phyloP scores from a whole-genome alignment of 2,113 vertebrate species.

The Eubucco bourcierii region DNA sequence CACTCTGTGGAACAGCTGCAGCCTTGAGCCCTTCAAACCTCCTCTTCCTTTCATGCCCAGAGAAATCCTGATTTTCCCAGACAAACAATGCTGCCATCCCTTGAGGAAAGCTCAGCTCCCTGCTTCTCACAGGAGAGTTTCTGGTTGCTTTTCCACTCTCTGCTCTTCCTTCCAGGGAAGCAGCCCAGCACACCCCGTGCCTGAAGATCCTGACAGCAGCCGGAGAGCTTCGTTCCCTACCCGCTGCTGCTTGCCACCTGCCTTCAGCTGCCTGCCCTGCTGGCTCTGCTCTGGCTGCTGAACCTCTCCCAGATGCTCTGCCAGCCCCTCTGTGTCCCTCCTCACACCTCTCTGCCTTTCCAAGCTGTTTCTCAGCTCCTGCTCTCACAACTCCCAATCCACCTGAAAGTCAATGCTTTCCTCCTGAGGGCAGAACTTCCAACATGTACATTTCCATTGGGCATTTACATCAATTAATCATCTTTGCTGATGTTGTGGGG shows the following conservation, averaged over 20 bases:
- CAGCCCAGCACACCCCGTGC: slow-evolving; percentile 16
- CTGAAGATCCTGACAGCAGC: neutral
- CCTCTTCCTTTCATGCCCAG: slow-evolving; percentile 33
- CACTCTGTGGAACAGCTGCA: slow-evolving; percentile 12
- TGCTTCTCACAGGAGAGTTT: neutral
- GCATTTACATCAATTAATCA: slow-evolving; percentile 39
- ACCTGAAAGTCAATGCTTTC: slow-evolving; percentile 23
- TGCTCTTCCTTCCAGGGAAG: slow-evolving; percentile 16
- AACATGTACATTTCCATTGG: neutral
- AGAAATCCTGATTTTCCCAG: slow-evolving; percentile 36
- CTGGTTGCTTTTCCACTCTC: slow-evolving; percentile 27
- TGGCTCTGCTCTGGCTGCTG: neutral
- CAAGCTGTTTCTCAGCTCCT: neutral
- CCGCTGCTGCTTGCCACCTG: neutral
- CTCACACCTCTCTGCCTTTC: neutral
- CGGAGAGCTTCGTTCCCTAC: neutral
- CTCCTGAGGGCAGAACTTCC: slow-evolving; percentile 30
- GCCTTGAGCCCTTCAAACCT: slow-evolving; percentile 23
- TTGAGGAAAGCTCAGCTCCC: slow-evolving; percentile 3
- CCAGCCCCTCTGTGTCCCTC: neutral
- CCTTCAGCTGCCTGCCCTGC: neutral
- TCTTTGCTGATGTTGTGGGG: neutral
- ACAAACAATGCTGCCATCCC: neutral
- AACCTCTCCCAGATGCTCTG: neutral
- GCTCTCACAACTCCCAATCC: neutral